Percentiles rank a stretch among this genome's conserved stretches.
Evolutionary conservation across 2,797 vertebrate genomes (phyloP).

Genomic region (Crax fasciolata): DNA sequence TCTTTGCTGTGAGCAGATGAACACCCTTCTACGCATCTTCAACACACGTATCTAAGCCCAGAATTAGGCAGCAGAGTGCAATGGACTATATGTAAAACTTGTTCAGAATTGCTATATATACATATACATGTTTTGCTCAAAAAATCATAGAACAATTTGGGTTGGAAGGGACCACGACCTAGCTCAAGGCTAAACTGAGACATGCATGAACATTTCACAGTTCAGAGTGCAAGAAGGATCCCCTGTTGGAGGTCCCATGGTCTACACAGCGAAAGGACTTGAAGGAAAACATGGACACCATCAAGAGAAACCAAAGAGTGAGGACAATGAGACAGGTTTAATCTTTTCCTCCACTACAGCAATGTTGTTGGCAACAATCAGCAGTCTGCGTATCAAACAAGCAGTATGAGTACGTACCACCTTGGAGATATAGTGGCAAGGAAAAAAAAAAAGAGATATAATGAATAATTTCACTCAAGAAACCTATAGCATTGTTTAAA

Average conservation of each 20-base stretch:
- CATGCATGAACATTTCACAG: not conserved
- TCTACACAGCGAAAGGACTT: not conserved
- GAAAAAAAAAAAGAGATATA: not conserved
- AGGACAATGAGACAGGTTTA: fast-evolving
- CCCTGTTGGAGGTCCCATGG: not conserved
- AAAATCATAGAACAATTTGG: not conserved
- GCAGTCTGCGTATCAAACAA: not conserved
- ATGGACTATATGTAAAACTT: not conserved
- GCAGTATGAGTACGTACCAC: too few relatives aligned
- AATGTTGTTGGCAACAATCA: not conserved
- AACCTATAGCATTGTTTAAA: not conserved
- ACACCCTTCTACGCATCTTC: not conserved
- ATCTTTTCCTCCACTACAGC: not conserved
- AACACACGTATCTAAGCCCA: not conserved
- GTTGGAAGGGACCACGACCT: not conserved
- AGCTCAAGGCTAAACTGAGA: not conserved
- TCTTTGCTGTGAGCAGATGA: not conserved
- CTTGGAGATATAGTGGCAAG: not conserved
- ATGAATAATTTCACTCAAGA: not conserved
- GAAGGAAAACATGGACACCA: not conserved
- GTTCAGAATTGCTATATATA: not conserved
- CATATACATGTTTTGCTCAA: not conserved
- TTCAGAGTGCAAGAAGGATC: not conserved
- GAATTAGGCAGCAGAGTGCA: not conserved
- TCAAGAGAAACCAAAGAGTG: not conserved